These are phyloP conservation scores for Rhingia campestris DNA, from an alignment of 2,888 invertebrate genomes.

Conservation along the genomic window DNA sequence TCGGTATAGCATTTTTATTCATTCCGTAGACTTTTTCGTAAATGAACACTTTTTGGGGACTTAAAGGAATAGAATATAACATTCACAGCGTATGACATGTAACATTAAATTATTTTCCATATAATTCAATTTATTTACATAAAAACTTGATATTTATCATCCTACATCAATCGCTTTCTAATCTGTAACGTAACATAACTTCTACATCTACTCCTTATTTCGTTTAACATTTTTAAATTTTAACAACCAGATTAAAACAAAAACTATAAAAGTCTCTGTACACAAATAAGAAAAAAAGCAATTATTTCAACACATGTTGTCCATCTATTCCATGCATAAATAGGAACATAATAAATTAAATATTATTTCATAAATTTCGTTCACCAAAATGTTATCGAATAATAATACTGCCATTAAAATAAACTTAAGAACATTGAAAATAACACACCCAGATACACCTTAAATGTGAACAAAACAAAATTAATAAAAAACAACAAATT, in stretches of 20 bases:
- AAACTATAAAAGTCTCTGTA: neutral
- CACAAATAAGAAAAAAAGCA: neutral
- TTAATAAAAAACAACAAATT: conserved; percentile 50
- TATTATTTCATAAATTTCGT: conserved; percentile 47
- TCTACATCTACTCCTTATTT: no score
- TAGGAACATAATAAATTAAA: conserved; percentile 22
- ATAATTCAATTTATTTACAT: no score
- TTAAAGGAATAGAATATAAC: no score
- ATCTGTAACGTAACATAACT: no score
- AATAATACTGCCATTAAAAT: conserved; percentile 75
- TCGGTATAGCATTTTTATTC: no score
- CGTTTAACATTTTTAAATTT: no score
- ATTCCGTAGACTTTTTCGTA: no score
- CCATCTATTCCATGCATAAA: conserved; percentile 26
- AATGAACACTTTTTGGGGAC: no score
- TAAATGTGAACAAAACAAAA: conserved; percentile 58
- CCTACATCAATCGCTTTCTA: no score
- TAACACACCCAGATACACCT: neutral
- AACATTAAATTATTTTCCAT: no score
- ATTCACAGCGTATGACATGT: no score
- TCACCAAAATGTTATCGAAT: conserved; percentile 66
- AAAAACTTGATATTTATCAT: no score
- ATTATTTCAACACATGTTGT: neutral
- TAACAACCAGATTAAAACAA: neutral
- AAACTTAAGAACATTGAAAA: conserved; percentile 66